These are phyloP conservation scores for Caenorhabditis briggsae DNA, from an alignment of 1,140 invertebrate genomes.

Conservation along the genomic window DNA sequence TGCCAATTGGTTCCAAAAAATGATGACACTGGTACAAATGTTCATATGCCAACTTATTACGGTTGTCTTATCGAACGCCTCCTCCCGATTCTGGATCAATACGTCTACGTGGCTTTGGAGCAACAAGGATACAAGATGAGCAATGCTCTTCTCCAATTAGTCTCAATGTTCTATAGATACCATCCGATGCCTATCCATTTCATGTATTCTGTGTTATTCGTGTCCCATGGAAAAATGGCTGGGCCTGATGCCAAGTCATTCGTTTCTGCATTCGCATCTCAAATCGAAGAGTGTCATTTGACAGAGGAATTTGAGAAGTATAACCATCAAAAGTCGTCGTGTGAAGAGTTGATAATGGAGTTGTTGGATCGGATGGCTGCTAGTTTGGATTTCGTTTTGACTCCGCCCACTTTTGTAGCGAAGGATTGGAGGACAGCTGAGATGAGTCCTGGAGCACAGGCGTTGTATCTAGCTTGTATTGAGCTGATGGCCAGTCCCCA, in stretches of 20 bases:
- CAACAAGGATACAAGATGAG: constrained; percentile 20
- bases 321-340: constrained; percentile 52
- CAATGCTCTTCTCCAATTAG: background rate
- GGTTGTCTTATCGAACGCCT: constrained; percentile 61
- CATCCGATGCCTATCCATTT: constrained; percentile 19
- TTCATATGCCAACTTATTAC: constrained; percentile 62
- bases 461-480: constrained; percentile 61
- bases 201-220: constrained; percentile 12
- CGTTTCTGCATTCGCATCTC: background rate
- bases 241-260: constrained; percentile 41
- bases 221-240: constrained; percentile 14
- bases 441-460: constrained; percentile 54
- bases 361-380: constrained; percentile 49
- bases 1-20: constrained; percentile 13
- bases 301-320: constrained; percentile 40
- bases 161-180: constrained; percentile 23
- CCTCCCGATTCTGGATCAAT: constrained; percentile 56
- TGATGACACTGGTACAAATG: background rate
- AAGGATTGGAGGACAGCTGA: constrained; percentile 63
- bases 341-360: constrained; percentile 25
- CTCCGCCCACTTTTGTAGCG: constrained; percentile 56
- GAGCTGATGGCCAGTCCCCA: constrained; percentile 65
- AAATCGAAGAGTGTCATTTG: constrained; percentile 50
- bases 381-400: constrained; percentile 58
- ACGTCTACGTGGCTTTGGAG: constrained; percentile 13